Conservation (phyloP, 64 coral and sea anemone genomes). For the Actinia equina region DNA sequence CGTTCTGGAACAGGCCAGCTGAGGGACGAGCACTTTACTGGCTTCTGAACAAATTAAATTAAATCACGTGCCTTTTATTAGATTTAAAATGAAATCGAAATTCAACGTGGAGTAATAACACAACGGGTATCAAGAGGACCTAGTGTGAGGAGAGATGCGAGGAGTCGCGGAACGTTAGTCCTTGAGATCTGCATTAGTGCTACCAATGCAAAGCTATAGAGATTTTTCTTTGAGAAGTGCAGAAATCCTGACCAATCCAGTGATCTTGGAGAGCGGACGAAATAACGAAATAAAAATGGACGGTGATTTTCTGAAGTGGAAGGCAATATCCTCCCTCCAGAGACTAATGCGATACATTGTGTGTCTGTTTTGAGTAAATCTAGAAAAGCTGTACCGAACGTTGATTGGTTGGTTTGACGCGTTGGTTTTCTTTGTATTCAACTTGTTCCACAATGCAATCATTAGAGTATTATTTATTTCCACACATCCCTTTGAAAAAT, state of each 20-base stretch:
- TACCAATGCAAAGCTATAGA: not conserved
- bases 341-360: not conserved
- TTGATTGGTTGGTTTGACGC: not conserved
- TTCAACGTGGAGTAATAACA: not conserved
- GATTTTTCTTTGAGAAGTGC: not conserved
- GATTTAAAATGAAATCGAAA: not conserved
- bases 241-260: not conserved
- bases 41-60: not conserved
- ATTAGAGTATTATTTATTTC: no score
- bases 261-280: not conserved
- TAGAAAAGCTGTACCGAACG: not conserved
- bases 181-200: not conserved
- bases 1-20: not conserved
- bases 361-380: no score
- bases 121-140: not conserved
- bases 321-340: not conserved
- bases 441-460: not conserved
- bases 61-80: not conserved
- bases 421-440: not conserved
- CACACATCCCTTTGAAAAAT: no score
- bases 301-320: not conserved
- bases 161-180: no score
- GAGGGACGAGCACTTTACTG: not conserved
- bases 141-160: not conserved
- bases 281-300: not conserved